phyloP scores from a whole-genome alignment of 2,888 invertebrate species.

The Scaptodrosophila latifasciaeformis region DNA sequence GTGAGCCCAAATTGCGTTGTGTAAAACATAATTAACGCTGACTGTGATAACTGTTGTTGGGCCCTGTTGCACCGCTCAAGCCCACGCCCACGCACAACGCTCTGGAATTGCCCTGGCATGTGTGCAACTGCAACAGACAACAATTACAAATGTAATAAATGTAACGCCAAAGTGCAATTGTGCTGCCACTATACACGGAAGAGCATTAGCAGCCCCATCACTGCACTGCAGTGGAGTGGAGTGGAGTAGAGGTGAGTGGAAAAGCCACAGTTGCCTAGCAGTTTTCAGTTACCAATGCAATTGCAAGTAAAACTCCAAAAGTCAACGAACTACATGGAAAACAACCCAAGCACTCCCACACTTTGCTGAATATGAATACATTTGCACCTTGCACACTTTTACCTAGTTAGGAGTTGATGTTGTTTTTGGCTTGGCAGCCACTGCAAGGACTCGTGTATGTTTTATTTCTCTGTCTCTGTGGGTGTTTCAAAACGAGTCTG shows the following conservation, averaged over 20 bases:
- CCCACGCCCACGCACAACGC: neutral
- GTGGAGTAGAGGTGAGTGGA: neutral
- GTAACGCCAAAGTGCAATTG: conserved; percentile 60
- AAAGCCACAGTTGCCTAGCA: neutral
- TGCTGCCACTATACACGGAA: too few relatives aligned
- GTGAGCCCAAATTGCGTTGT: conserved; percentile 49
- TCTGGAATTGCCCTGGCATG: neutral
- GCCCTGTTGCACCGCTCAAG: neutral
- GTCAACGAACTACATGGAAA: conserved; percentile 66
- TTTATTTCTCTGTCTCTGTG: too few relatives aligned
- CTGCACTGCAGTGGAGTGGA: neutral
- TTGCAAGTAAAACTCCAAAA: conserved; percentile 48
- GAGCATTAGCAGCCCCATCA: conserved; percentile 27
- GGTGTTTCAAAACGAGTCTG: conserved; percentile 4
- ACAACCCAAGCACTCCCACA: conserved; percentile 31
- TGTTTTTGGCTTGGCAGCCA: conserved; percentile 38
- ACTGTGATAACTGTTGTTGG: conserved; percentile 22
- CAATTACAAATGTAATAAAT: conserved; percentile 69
- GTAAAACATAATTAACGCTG: conserved; percentile 53
- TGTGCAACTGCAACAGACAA: conserved; percentile 55
- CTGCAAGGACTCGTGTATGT: conserved; percentile 38
- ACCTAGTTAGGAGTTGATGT: conserved; percentile 38
- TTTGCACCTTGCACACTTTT: conserved; percentile 47
- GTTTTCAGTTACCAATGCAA: too few relatives aligned
- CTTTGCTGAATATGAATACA: conserved; percentile 24